Base-by-base conservation (phyloP, 2,113 vertebrate genomes). In the Pterocles burchelli region DNA sequence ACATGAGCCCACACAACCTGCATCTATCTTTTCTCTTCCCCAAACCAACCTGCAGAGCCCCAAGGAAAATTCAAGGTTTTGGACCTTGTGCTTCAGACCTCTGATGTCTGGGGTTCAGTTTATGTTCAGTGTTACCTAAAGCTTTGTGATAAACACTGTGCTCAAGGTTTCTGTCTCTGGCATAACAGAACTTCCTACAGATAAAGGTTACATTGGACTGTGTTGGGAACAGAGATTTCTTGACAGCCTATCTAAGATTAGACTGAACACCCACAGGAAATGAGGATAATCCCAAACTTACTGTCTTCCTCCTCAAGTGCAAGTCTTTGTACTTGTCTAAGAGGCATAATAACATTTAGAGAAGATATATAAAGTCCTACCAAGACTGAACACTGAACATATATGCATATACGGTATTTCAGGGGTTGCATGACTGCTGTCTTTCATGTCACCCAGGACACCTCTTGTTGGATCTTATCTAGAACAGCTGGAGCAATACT, bases 241-340 rank as follows among this genome's bases (percentile, higher is more conserved):
- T 95, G 81, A 86, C 73, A 93, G 43, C 65, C 43, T 92, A 67
- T 86, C 72, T 89, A 71, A 92, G 70, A 89, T 84, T 78, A 89
- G 51, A 67, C 38, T 1, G 11, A 91, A 83, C 49, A 68, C 15
- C 19, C 58, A 72, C 49, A 90, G 41, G 49, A 95, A 83, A 79
- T 36, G 31, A 70, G 62, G 79, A 59, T 80, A 85, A 94, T 70
- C 71, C 59, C 71, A 76, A 85, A 85, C 36, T 38, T 59, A 11
- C 52, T 62, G 10, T 82, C 26, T 89, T 93, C n/a, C 29, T 84
- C 21, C 61, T 77, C 25, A 57, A 95, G 58, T 36, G 12, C 54
- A 90, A 85, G 38, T 58, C 25, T 93, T 97, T 66, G 29, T 82
- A 34, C n/a, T 82, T 85, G 58, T 88, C 58, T 85, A 68, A 91